Evolutionary conservation across 2,113 vertebrate genomes (phyloP).

Genomic region (Oreocharis arfaki): DNA sequence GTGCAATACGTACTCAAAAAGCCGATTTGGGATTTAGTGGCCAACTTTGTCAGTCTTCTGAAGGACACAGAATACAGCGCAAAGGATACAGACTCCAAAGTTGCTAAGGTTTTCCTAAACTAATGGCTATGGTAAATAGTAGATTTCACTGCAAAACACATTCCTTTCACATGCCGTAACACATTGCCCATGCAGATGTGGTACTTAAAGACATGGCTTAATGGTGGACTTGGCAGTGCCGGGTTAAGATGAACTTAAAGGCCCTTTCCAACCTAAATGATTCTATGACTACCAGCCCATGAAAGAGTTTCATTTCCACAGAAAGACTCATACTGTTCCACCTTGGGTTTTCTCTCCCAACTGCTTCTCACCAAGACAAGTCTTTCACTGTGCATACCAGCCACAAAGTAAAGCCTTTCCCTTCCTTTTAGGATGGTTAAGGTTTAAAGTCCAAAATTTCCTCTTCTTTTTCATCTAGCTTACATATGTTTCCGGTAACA

Average conservation of each 20-base stretch:
- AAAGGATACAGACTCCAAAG: background rate
- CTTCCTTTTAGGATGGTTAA: background rate
- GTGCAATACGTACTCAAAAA: background rate
- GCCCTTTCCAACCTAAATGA: background rate
- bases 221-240: background rate
- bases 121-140: background rate
- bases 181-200: background rate
- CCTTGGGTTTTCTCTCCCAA: background rate
- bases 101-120: background rate
- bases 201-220: background rate
- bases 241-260: background rate
- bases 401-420: background rate
- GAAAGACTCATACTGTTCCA: background rate
- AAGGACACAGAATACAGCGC: background rate
- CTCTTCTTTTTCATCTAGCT: background rate
- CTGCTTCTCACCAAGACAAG: background rate
- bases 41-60: background rate
- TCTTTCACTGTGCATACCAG: accelerated
- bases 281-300: background rate
- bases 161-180: background rate
- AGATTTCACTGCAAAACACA: background rate
- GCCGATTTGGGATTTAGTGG: background rate
- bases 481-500: background rate
- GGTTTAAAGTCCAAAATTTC: background rate
- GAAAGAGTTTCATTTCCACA: background rate